Evolutionary conservation across 2,113 vertebrate species (phyloP).

Genomic region (Xiphorhynchus elegans): DNA sequence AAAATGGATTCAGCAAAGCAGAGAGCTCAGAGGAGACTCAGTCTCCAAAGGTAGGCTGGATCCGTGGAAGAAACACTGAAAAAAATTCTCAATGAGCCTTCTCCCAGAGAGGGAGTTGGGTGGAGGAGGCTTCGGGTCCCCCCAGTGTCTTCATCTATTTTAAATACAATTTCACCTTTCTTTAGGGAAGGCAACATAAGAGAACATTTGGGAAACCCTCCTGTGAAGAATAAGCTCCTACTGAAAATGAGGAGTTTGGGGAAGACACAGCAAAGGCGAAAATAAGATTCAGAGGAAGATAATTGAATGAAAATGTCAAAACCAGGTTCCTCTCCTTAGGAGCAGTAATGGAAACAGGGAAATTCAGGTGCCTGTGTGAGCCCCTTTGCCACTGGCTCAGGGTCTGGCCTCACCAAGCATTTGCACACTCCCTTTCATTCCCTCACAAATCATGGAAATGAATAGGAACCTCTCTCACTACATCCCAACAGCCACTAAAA

Average conservation of each 20-base stretch:
- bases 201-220: not conserved
- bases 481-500: not conserved
- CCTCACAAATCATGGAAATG: not conserved
- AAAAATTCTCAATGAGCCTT: not conserved
- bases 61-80: not conserved
- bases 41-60: not conserved
- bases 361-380: rapidly evolving
- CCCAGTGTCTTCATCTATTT: not conserved
- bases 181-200: not conserved
- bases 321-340: not conserved
- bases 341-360: not conserved
- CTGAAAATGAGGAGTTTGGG: not conserved
- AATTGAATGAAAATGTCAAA: not conserved
- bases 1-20: not conserved
- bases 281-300: not conserved
- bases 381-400: not conserved
- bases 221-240: not conserved
- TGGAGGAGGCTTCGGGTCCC: rapidly evolving
- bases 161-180: not conserved
- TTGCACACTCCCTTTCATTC: not conserved
- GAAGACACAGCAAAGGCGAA: not conserved
- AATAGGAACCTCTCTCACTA: not conserved
- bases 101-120: not conserved
- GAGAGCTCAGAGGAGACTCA: not conserved
- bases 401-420: not conserved